phyloP scores from a whole-genome alignment of 2,113 vertebrate species.

The Lasiurus borealis region DNA sequence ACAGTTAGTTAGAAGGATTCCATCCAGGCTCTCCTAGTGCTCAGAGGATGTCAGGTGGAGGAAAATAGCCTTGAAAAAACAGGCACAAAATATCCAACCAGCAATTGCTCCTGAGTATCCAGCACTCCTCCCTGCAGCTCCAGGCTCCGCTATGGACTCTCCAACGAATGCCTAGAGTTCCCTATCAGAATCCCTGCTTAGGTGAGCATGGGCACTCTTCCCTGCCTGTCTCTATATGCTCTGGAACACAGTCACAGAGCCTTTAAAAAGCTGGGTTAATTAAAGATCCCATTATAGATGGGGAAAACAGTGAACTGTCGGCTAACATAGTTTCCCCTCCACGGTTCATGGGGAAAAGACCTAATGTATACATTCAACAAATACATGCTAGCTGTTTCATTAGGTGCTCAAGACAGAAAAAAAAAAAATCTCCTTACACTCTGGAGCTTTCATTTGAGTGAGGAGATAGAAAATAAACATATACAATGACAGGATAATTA shows the following conservation, averaged over 20 bases:
- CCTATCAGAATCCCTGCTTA: background rate
- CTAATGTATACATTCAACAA: background rate
- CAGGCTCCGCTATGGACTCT: background rate
- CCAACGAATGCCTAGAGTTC: background rate
- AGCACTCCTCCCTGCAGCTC: background rate
- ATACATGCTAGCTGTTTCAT: background rate
- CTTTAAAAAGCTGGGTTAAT: background rate
- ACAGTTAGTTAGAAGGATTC: background rate
- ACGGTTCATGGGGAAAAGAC: background rate
- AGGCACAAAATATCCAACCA: slow-evolving; percentile 11
- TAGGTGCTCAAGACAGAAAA: background rate
- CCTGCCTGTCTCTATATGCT: background rate
- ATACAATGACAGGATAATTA: background rate
- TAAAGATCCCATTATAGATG: background rate
- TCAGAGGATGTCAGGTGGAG: background rate
- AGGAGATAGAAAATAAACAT: slow-evolving; percentile 33
- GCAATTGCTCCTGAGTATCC: background rate
- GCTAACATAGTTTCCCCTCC: background rate
- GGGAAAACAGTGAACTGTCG: background rate
- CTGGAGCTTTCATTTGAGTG: background rate
- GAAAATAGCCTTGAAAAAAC: background rate
- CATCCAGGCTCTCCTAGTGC: background rate
- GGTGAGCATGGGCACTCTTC: background rate
- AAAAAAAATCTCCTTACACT: background rate
- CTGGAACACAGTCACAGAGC: background rate